Conservation (phyloP, 2,113 vertebrate species). For the Sturnira hondurensis region DNA sequence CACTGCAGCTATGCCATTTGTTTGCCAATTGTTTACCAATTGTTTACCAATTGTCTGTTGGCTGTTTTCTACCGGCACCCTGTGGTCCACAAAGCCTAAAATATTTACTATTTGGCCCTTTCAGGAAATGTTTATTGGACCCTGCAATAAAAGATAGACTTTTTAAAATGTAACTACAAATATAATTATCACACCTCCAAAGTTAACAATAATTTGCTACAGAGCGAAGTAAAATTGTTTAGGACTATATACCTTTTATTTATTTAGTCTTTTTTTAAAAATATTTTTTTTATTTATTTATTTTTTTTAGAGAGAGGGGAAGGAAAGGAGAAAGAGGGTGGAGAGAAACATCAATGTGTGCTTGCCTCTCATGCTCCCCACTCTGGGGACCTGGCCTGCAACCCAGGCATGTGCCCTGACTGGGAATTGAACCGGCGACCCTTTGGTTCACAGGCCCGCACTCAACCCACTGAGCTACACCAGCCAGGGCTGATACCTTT, state of each 20-base stretch:
- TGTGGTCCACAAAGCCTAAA: not conserved
- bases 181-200: not conserved
- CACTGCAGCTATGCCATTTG: not conserved
- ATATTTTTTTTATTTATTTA: too few species aligned
- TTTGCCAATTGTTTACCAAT: not conserved
- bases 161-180: not conserved
- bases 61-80: not conserved
- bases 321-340: too few species aligned
- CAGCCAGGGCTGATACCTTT: not conserved
- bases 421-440: too few species aligned
- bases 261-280: too few species aligned
- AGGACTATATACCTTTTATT: not conserved
- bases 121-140: not conserved
- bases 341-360: too few species aligned
- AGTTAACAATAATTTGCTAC: not conserved
- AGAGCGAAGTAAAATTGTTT: not conserved
- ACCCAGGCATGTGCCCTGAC: too few species aligned
- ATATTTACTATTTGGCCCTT: not conserved
- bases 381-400: too few species aligned
- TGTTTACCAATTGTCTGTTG: not conserved
- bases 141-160: conserved; percentile 19
- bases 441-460: too few species aligned
- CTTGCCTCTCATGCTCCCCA: too few species aligned
- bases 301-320: too few species aligned
- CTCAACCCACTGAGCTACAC: too few species aligned